Evolutionary conservation across 2,888 invertebrate species (phyloP), one percentile per base, ranked within the genome.

Genomic region (Callimorpha dominula): DNA sequence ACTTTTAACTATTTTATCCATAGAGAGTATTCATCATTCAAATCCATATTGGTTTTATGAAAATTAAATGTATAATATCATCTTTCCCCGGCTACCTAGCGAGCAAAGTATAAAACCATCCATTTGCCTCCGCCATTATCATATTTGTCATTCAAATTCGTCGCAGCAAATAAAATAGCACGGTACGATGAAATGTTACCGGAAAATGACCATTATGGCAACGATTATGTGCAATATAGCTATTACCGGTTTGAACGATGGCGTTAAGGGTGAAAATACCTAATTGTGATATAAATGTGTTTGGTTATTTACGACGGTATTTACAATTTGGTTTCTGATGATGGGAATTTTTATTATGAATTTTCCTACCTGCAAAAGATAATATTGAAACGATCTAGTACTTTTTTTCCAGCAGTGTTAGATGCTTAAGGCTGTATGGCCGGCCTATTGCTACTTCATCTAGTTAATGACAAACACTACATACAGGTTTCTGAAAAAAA

Each of bases 101-200:
- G n/a, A 67, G 43, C 54, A 11, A 50, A 42, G 65, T 71, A 77
- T 54, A 73, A 75, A 73, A 40, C 73, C 72, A 72, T 72, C 20
- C 40, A 75, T 80, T 75, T 69, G 65, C 72, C 17, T n/a, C 17
- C 43, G 54, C 70, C 76, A 82, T 81, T 82, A 82, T 72, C 76
- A 71, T 78, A 82, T 83, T 82, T 82, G 76, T 80, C 81, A 71
- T 65, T 66, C 66, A 75, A 76, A 80, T 70, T 75, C 72, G 72
- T 80, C 71, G 72, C 70, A 71, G 73, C 70, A 72, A 82, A 80
- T 77, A 73, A 77, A 78, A 81, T 78, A 72, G 74, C 72, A 65
- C 20, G 66, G 50, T 62, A 57, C 71, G 68, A 67, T 82, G 66
- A 66, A 70, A 68, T 66, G 73, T 70, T 71, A 42, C 68, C 72